Conservation (phyloP, 2,113 vertebrate species). For the Ameiurus melas region DNA sequence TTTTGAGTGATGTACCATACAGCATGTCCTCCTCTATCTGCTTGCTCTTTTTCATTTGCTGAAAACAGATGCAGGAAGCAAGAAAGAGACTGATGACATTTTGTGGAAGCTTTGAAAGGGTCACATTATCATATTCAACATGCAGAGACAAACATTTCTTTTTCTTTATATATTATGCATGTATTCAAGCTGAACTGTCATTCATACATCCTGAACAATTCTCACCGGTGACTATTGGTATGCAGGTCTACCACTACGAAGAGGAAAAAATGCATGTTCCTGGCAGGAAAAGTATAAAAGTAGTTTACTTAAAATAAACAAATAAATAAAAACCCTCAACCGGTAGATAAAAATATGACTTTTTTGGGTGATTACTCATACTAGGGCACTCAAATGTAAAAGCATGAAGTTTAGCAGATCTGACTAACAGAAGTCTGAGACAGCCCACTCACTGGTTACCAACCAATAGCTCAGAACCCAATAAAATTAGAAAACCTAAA, state of each 20-base stretch:
- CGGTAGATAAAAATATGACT: too few relatives aligned
- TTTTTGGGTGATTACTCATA: too few relatives aligned
- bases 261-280: not conserved
- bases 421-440: too few relatives aligned
- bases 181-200: not conserved
- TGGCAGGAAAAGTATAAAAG: not conserved
- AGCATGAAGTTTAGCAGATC: too few relatives aligned
- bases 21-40: constrained; percentile 87
- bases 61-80: not conserved
- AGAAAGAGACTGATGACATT: not conserved
- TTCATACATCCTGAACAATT: not conserved
- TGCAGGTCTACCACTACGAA: not conserved
- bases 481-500: too few relatives aligned
- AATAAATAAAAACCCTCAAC: too few relatives aligned
- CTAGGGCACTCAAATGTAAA: too few relatives aligned
- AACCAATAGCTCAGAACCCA: too few relatives aligned
- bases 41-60: constrained; percentile 89
- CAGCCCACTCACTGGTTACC: too few relatives aligned
- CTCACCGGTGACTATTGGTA: not conserved
- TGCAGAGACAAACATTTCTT: not conserved
- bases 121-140: not conserved
- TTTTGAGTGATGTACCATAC: constrained; percentile 78
- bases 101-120: not conserved
- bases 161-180: not conserved
- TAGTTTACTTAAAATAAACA: not conserved